A percentile compares a stretch with the other conserved stretches of the same genome.
Evolutionary conservation across 1,140 invertebrate genomes (phyloP).

Genomic region (Achroia grisella): DNA sequence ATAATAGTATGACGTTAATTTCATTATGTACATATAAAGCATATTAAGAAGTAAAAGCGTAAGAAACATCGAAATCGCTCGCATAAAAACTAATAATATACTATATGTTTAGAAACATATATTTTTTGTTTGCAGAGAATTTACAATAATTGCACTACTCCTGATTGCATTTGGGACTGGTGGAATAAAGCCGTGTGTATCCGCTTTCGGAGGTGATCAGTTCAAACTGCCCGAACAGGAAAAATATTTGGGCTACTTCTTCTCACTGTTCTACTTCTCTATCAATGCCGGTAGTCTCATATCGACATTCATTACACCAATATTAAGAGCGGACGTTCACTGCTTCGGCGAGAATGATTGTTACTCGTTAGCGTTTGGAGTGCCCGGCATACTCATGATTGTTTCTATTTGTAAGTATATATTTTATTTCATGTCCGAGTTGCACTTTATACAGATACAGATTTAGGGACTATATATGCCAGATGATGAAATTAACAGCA

Average conservation of each 20-base stretch:
- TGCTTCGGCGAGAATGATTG: constrained; percentile 90
- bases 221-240: constrained; percentile 87
- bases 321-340: constrained; percentile 85
- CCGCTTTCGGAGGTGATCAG: constrained; percentile 98
- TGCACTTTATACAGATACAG: no score
- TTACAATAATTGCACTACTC: constrained; percentile 85
- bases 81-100: no score
- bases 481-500: no score
- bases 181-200: constrained; percentile 98
- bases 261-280: constrained; percentile 95
- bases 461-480: no score
- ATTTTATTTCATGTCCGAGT: not conserved
- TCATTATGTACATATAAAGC: no score
- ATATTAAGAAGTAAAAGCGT: no score
- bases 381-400: constrained; percentile 91
- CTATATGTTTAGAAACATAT: no score
- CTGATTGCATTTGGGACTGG: constrained; percentile 94
- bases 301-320: constrained; percentile 92
- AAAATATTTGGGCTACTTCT: constrained; percentile 86
- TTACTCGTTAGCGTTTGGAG: constrained; percentile 93
- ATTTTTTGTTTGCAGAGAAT: constrained; percentile 71
- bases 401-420: constrained; percentile 80
- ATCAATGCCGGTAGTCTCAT: constrained; percentile 95
- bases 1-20: no score
- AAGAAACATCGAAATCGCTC: no score